These are phyloP conservation scores for Ochlodes sylvanus DNA, from an alignment of 2,888 invertebrate genomes.

Conservation along the genomic window DNA sequence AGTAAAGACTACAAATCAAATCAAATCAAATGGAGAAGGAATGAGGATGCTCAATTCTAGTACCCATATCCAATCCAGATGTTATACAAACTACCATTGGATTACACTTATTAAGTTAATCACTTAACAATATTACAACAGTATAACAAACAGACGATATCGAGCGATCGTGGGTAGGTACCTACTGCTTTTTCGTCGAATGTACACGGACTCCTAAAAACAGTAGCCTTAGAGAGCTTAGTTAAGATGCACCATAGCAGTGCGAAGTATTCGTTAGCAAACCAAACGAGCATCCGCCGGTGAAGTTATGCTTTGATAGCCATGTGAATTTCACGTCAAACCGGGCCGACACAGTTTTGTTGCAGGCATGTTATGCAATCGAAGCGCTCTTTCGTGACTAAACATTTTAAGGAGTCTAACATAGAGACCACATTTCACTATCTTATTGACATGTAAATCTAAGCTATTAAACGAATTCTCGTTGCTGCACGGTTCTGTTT, in stretches of 20 bases:
- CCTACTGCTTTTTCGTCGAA: no score
- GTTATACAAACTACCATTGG: no score
- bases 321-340: slow-evolving; percentile 38
- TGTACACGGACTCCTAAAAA: background rate
- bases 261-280: slow-evolving; percentile 34
- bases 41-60: no score
- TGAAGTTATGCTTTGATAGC: slow-evolving; percentile 41
- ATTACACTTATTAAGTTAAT: no score
- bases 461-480: slow-evolving; percentile 1
- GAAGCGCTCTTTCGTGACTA: slow-evolving; percentile 31
- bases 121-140: no score
- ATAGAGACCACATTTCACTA: slow-evolving; percentile 9
- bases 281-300: slow-evolving; percentile 34
- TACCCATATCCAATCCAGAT: no score
- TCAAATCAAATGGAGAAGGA: no score
- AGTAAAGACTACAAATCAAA: no score
- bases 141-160: no score
- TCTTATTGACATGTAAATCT: slow-evolving; percentile 11
- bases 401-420: slow-evolving; percentile 30
- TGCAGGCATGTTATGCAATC: slow-evolving; percentile 27
- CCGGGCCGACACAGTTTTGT: slow-evolving; percentile 27
- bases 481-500: background rate
- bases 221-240: background rate
- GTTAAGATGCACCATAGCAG: slow-evolving; percentile 29
- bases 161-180: no score